Conservation (phyloP, 1,140 invertebrate genomes). For the Drosophila serrata region DNA sequence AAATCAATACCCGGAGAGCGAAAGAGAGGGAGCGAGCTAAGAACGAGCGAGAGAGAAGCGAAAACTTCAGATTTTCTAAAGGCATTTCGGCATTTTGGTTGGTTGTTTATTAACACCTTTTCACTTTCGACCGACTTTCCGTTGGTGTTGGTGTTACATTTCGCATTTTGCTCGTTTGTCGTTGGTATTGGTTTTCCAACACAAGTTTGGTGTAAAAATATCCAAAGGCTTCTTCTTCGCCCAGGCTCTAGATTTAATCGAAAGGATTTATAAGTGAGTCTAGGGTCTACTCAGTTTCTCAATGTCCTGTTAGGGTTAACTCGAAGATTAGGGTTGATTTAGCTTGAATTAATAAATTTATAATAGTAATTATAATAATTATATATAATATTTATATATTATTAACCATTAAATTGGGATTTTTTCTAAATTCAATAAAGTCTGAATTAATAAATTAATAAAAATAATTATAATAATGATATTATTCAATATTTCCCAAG, state of each 20-base stretch:
- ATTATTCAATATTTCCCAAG: no score
- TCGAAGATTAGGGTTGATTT: neutral
- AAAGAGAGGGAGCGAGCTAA: constrained; percentile 2
- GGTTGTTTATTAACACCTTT: constrained; percentile 76
- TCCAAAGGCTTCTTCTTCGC: constrained; percentile 5
- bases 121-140: constrained; percentile 34
- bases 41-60: constrained; percentile 11
- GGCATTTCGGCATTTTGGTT: constrained; percentile 75
- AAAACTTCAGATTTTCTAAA: constrained; percentile 39
- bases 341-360: neutral
- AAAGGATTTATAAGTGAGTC: neutral
- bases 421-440: neutral
- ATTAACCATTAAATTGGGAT: no score
- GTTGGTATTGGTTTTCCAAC: neutral
- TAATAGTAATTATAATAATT: no score
- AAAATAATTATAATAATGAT: no score
- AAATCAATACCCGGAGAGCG: constrained; percentile 41
- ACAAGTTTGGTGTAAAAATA: constrained; percentile 13
- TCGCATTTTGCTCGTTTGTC: neutral
- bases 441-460: neutral
- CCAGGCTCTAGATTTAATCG: neutral
- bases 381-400: no score
- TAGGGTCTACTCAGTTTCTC: neutral
- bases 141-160: constrained; percentile 19
- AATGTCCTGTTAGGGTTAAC: neutral